Evolutionary conservation across 1,140 invertebrate genomes (phyloP).

Genomic region (Nylanderia fulva): DNA sequence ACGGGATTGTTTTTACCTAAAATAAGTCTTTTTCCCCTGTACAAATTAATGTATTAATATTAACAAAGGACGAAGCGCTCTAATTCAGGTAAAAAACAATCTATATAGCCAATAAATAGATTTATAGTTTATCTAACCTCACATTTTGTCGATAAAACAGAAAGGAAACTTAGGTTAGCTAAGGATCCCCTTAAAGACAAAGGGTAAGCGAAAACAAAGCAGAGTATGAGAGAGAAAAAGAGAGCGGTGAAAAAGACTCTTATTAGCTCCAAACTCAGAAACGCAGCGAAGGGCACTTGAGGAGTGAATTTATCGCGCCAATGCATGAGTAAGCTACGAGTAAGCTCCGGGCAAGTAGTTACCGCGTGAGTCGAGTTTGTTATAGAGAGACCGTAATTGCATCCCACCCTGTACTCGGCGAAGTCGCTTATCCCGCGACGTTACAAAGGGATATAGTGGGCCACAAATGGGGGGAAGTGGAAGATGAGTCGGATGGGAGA

Average conservation of each 20-base stretch:
- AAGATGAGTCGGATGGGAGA: neutral
- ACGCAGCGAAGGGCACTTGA: conserved; percentile 31
- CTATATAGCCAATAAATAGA: too few species aligned
- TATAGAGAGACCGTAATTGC: conserved; percentile 67
- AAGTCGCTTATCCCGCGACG: conserved; percentile 62
- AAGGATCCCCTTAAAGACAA: too few species aligned
- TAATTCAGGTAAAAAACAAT: too few species aligned
- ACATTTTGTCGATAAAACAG: too few species aligned
- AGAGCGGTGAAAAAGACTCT: neutral
- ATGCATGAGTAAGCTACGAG: conserved; percentile 63
- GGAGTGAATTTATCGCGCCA: conserved; percentile 56
- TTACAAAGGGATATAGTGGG: conserved; percentile 58
- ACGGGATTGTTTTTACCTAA: too few species aligned
- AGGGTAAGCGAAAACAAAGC: neutral
- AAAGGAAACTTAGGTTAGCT: too few species aligned
- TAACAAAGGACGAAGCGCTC: too few species aligned
- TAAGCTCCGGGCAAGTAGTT: conserved; percentile 56
- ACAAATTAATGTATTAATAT: too few species aligned
- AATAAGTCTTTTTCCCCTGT: too few species aligned
- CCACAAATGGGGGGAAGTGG: neutral
- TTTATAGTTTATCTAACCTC: too few species aligned
- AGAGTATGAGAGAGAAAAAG: neutral
- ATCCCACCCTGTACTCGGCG: conserved; percentile 58
- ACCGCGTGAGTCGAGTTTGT: conserved; percentile 66
- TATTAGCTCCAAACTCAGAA: conserved; percentile 40